These are phyloP conservation scores for Falco biarmicus DNA, from an alignment of 2,797 vertebrate genomes.

Conservation along the genomic window DNA sequence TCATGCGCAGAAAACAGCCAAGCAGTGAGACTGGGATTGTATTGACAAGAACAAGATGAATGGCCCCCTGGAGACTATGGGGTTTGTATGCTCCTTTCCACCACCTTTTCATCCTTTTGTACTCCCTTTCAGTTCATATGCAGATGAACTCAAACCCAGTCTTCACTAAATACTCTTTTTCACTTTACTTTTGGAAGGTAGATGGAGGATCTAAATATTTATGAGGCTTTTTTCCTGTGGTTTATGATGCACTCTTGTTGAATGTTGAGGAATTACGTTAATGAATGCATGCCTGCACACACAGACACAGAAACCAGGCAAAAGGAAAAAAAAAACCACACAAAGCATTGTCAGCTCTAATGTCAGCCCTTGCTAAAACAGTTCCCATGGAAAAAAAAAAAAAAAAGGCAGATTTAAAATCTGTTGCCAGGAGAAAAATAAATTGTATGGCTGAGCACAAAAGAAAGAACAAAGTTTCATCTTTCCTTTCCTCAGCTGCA, in stretches of 20 bases:
- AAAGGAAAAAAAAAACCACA: constrained; percentile 63
- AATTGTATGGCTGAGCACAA: constrained; percentile 68
- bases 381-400: constrained; percentile 76
- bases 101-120: constrained; percentile 86
- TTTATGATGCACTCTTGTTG: constrained; percentile 81
- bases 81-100: constrained; percentile 82
- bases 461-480: constrained; percentile 73
- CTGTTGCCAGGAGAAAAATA: constrained; percentile 77
- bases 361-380: constrained; percentile 71
- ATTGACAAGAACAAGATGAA: constrained; percentile 82
- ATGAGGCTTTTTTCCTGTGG: constrained; percentile 76
- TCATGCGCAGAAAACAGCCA: constrained; percentile 75
- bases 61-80: constrained; percentile 81
- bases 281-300: constrained; percentile 89
- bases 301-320: constrained; percentile 83
- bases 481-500: constrained; percentile 66
- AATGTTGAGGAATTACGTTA: constrained; percentile 82
- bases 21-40: constrained; percentile 55
- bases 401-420: constrained; percentile 55
- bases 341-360: constrained; percentile 72
- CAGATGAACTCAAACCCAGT: constrained; percentile 80
- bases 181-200: constrained; percentile 71
- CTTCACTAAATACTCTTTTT: constrained; percentile 74
- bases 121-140: constrained; percentile 82
- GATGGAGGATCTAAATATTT: constrained; percentile 80